Evolutionary conservation across 2,888 invertebrate genomes (phyloP).

Genomic region (Stenolophus ochropezus): DNA sequence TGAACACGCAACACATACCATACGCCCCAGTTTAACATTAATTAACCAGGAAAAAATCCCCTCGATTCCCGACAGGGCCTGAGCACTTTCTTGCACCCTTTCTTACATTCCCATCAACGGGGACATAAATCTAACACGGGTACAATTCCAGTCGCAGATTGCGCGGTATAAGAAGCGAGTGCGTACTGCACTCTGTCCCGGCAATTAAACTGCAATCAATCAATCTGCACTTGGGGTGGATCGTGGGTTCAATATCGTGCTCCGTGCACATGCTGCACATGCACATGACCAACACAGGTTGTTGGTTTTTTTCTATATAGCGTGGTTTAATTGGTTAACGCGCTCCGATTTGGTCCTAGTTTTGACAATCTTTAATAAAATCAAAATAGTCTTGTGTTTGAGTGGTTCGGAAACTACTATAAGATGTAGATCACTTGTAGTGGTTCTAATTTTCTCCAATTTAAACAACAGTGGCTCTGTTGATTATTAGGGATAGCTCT

Average conservation of each 20-base stretch:
- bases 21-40: not conserved
- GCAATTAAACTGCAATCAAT: constrained; percentile 41
- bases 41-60: not conserved
- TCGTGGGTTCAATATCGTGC: constrained; percentile 9
- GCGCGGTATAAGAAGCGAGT: not conserved
- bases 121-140: constrained; percentile 13
- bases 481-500: no score
- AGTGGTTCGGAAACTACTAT: no score
- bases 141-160: constrained; percentile 28
- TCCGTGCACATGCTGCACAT: not conserved
- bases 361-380: no score
- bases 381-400: no score
- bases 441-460: no score
- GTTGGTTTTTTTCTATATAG: no score
- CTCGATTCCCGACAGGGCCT: not conserved
- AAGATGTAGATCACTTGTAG: no score
- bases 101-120: constrained; percentile 1
- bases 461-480: no score
- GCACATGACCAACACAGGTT: not conserved
- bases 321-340: no score
- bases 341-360: no score
- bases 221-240: not conserved
- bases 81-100: not conserved
- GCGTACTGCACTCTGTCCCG: constrained; percentile 4
- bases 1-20: not conserved